Evolutionary conservation across 2,888 invertebrate genomes (phyloP).

Genomic region (Drosophila picticornis): DNA sequence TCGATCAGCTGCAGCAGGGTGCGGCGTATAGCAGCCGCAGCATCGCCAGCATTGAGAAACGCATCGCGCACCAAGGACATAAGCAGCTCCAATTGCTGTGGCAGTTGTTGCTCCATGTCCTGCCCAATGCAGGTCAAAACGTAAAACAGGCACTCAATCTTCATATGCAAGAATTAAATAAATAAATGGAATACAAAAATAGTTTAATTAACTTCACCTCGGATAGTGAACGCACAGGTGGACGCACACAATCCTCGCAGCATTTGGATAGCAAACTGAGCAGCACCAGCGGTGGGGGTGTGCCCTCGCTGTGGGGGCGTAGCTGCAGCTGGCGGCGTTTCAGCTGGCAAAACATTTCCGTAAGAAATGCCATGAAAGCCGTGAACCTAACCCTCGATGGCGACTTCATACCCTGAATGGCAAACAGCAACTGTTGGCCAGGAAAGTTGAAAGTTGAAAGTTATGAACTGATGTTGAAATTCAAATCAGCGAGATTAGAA

Average conservation of each 20-base stretch:
- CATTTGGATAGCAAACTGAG: constrained; percentile 94
- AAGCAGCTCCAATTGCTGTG: constrained; percentile 92
- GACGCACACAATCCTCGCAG: constrained; percentile 94
- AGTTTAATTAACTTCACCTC: constrained; percentile 87
- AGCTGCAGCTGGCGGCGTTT: constrained; percentile 88
- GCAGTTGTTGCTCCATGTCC: constrained; percentile 93
- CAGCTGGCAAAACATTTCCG: constrained; percentile 95
- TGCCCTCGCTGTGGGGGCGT: constrained; percentile 87
- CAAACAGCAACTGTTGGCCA: constrained; percentile 79
- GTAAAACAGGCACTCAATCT: constrained; percentile 96
- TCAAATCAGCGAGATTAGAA: not conserved
- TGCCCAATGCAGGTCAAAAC: constrained; percentile 95
- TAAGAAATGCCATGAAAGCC: constrained; percentile 95
- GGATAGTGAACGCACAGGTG: constrained; percentile 92
- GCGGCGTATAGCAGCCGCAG: constrained; percentile 91
- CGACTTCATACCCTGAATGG: constrained; percentile 86
- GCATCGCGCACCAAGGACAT: constrained; percentile 93
- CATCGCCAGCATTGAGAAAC: constrained; percentile 90
- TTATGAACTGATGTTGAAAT: too few relatives aligned
- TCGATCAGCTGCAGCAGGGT: constrained; percentile 95
- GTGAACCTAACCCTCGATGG: constrained; percentile 89
- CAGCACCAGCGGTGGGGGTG: constrained; percentile 90
- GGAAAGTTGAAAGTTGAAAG: too few relatives aligned
- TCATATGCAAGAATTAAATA: constrained; percentile 39
- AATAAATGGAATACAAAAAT: not conserved